Base-by-base conservation (phyloP, 2,797 vertebrate genomes). In the Benthosema pterotum region DNA sequence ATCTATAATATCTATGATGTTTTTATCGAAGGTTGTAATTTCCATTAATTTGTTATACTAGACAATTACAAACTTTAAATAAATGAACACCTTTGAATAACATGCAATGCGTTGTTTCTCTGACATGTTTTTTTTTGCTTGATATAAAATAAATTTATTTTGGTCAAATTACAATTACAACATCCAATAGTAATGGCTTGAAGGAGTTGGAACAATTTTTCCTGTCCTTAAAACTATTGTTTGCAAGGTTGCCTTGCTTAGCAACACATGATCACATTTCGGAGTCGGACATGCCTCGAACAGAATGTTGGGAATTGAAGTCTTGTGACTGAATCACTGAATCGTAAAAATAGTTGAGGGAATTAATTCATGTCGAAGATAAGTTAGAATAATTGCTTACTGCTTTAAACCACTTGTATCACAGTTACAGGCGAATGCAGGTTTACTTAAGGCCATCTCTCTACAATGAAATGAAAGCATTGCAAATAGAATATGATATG, bases 41-140 rank as follows among this genome's bases (percentile, higher is more conserved):
- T 87, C 85, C 90, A 90, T 91, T 89, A 63, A 90, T 90, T 90
- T 91, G 90, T 91, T 84, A 88, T 89, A 91, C 86, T 79, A 81
- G 87, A 84, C 82, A 87, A 78, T 62, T 86, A 25, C 5, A 81
- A 86, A 85, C 74, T 53, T 52, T 43, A 59, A 80, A 63, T 63
- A 71, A 83, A 63, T 63, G 70, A 83, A 83, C 81, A 73, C 48
- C 84, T 84, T 87, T 85, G 65, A 78, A 74, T 72, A 80, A 79
- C 74, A 77, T 72, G 71, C 59, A 72, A 84, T 75, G 47, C 11
- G 5, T 38, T 15, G 18, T 12, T 50, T 65, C 57, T 55, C 1
- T 56, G 32, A 38, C 2, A 1, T 60, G n/a, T 70, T n/a, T 71
- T 18, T 73, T 60, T 60, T 15, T 38, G 19, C 12, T 6, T 38